Conservation (phyloP, 37 sponge, comb jelly and placozoan species). For the Petrosia ficiformis region DNA sequence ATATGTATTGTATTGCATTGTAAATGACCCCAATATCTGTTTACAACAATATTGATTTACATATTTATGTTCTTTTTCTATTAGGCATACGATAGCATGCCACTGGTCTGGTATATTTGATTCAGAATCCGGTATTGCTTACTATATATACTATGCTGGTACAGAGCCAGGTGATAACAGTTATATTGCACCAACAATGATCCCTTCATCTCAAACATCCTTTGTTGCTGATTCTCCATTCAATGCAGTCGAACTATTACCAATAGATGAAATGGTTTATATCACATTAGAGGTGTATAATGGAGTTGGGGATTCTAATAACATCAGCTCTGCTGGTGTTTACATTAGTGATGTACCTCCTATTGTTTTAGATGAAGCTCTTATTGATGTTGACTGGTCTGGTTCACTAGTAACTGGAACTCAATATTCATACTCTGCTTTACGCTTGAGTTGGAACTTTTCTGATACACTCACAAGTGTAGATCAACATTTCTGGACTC, state of each 20-base stretch:
- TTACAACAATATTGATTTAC: too few relatives aligned
- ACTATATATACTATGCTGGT: constrained; percentile 55
- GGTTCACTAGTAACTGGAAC: constrained; percentile 43
- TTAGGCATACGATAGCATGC: constrained; percentile 21
- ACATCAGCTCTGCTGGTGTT: constrained; percentile 27
- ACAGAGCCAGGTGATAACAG: constrained; percentile 19
- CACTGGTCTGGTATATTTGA: constrained; percentile 82
- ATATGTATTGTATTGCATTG: too few relatives aligned
- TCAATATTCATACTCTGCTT: constrained; percentile 40
- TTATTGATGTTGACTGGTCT: constrained; percentile 53
- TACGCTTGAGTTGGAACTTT: constrained; percentile 52
- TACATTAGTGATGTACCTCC: constrained; percentile 43
- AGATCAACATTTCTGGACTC: constrained; percentile 31
- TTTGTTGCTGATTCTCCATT: constrained; percentile 7
- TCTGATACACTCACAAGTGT: constrained; percentile 23
- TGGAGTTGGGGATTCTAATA: constrained; percentile 24
- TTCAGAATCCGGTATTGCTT: constrained; percentile 36
- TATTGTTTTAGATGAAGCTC: neutral
- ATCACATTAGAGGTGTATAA: constrained; percentile 44
- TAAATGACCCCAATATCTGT: too few relatives aligned
- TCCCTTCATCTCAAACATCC: constrained; percentile 30
- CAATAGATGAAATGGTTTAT: constrained; percentile 22
- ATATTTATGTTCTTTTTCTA: neutral
- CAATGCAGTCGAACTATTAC: neutral
- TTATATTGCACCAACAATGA: constrained; percentile 29